Base-by-base conservation (phyloP, 2,797 vertebrate genomes). In the Liasis olivaceus region DNA sequence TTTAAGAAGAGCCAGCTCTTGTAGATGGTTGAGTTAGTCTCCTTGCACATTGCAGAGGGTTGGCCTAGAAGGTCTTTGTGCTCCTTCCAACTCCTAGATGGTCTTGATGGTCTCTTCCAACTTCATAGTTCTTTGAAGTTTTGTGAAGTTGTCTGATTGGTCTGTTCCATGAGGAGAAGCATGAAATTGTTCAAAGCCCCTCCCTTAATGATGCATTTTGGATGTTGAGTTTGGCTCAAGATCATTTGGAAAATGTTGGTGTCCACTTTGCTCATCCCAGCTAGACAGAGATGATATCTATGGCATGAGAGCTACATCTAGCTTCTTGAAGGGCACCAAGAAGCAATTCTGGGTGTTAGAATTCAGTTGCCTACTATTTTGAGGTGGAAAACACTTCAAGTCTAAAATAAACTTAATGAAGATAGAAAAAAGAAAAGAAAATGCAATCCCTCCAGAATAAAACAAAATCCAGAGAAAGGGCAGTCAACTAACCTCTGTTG, bases 401-500 rank as follows among this genome's bases (percentile, higher is more conserved):
- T 28, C 63, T 72, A n/a, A 72, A 72, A 36, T 72, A 7, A n/a
- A 14, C 14, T 17, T 36, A 72, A 72, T 7, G 14, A 36, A 72
- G n/a, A 31, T 13, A 14, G 58, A 36, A 56, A 59, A 31, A 11
- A n/a, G 54, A 54, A n/a, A 4, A 59, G 11, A 8, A 11, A 9
- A 60, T 4, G 12, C 36, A 59, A 59, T 17, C 8, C 9, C 66
- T 87, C 28, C 85, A 20, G 58, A 59, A 36, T 17, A 87, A 86
- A 85, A 58, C 26, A 58, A 24, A 14, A 31, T 84, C 31, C 28
- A 47, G 12, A 42, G 12, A 63, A 11, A 85, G 17, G 22, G 12
- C 3, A 92, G 58, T 42, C 93, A 58, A 94, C 88, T 66, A 66
- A 1, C 96, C 91, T 95, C 91, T 54, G n/a, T 31, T 5, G 84